Base-by-base conservation (phyloP, 2,113 vertebrate genomes). In the Scomber japonicus region DNA sequence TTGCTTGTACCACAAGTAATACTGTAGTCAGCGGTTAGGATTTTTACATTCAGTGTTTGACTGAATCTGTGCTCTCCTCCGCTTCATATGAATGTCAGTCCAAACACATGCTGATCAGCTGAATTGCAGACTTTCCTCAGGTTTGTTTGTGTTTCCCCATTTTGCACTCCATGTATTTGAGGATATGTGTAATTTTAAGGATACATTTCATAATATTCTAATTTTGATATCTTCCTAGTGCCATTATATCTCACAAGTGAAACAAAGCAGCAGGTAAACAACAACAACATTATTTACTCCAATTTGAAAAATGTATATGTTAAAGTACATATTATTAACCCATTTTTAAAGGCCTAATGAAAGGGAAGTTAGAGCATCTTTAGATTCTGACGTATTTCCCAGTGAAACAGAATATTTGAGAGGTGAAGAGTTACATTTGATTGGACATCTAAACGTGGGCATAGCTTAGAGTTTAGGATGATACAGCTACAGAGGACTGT, bases 111-210 rank as follows among this genome's bases (percentile, higher is more conserved):
- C 16, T n/a, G 59, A 9, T 48, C 71, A 55, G 15, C n/a, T 44
- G 49, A 11, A 65, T 48, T 11, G 5, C 14, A 56, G 24, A 61
- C 31, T 69, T 54, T 49, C 50, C 24, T n/a, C 19, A 78, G 64
- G 21, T 17, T 56, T n/a, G 6, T 61, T 56, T 30, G 46, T 14
- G n/a, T 50, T 24, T 76, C 15, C 30, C 30, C 4, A 27, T 8
- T 21, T 27, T 57, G 8, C 19, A 31, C 10, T 12, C 11, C 19
- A 51, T 5, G 17, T n/a, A 50, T 50, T 61, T 46, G 16, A 15
- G 71, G 5, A 24, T 54, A 45, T 45, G 13, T 49, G 21, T 21
- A 27, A 16, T 40, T 40, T 40, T 9, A 40, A 9, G 8, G 35
- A 40, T 40, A 40, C 7, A 40, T 40, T 9, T 40, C 7, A 7